Percentiles rank a stretch among this genome's conserved stretches.
Conservation (phyloP, 2,113 vertebrate genomes). For the Rhinopithecus roxellana region DNA sequence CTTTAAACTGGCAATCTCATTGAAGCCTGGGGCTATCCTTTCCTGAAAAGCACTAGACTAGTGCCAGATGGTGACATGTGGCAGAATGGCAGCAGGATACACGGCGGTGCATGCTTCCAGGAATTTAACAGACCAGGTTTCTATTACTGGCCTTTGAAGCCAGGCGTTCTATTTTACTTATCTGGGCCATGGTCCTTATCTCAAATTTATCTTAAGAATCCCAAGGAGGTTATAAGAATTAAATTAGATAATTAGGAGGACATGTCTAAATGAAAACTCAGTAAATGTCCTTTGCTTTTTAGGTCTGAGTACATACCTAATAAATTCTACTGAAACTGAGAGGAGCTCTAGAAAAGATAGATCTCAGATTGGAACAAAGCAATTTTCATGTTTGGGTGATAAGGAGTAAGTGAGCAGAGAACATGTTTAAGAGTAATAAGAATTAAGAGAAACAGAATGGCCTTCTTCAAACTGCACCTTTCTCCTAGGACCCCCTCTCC, state of each 20-base stretch:
- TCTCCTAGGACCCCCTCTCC: not conserved
- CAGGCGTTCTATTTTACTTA: not conserved
- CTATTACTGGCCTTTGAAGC: not conserved
- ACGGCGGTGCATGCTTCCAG: conserved; percentile 7
- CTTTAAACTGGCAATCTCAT: not conserved
- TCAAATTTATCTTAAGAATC: not conserved
- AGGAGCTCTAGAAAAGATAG: not conserved
- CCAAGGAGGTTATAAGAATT: not conserved
- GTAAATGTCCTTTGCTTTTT: not conserved
- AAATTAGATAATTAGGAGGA: not conserved
- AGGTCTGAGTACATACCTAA: not conserved
- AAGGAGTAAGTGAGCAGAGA: not conserved
- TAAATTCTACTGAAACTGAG: not conserved
- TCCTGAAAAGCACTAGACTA: conserved; percentile 62
- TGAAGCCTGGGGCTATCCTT: conserved; percentile 38
- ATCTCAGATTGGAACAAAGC: not conserved
- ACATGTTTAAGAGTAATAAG: not conserved
- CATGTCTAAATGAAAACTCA: not conserved
- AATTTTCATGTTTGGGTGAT: not conserved
- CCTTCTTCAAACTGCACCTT: not conserved
- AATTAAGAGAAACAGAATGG: not conserved
- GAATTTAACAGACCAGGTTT: conserved; percentile 20
- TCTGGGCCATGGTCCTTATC: not conserved
- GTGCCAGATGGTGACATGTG: conserved; percentile 55
- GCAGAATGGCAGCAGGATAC: not conserved